Base-by-base conservation (phyloP, 1,140 invertebrate species). In the Hyphantria cunea region DNA sequence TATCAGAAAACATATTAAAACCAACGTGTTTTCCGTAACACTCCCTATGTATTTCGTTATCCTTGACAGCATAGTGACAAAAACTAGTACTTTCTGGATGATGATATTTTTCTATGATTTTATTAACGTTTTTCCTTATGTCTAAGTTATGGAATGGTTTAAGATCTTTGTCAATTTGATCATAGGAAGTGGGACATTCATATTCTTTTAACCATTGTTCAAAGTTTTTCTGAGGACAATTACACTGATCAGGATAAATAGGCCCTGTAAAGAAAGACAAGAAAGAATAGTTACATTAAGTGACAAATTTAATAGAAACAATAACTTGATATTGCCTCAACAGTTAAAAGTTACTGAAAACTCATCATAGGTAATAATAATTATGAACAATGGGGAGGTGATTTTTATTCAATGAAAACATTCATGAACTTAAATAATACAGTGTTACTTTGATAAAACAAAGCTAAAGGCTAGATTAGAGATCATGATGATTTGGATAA, bases 1-100 rank as follows among this genome's bases (percentile, higher is more conserved):
- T 94, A 92, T 99, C 98, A 85, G 96, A 94, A 91, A 99, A 99
- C 93, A 98, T 98, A 85, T 97, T 97, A 83, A 99, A 99, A 10
- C 96, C 98, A n/a, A 97, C 94, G 92, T 99, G 95, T 91, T 98
- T 94, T 14, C 98, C 98, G 92, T 97, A 97, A 79, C 98, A 99
- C 74, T 95, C 94, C 74, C 97, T 93, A 86, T 96, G 97, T 72
- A 98, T 92, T 94, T 95, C 84, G 87, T 98, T 98, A 72, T 95
- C 86, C 82, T 96, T 95, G 0, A 99, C 91, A 32, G 95, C 93
- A 92, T 99, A 99, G 84, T 98, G 96, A 83, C 97, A 98, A 69
- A 99, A 92, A 79, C 97, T 98, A 67, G 96, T 93, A 60, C 95
- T 94, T 64, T 94, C 93, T 7, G 96, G 94, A 58, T 93, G 93